A percentile compares a stretch with the other conserved stretches of the same genome.
These are phyloP conservation scores for Pholis gunnellus DNA, from an alignment of 2,113 vertebrate species.

Conservation along the genomic window DNA sequence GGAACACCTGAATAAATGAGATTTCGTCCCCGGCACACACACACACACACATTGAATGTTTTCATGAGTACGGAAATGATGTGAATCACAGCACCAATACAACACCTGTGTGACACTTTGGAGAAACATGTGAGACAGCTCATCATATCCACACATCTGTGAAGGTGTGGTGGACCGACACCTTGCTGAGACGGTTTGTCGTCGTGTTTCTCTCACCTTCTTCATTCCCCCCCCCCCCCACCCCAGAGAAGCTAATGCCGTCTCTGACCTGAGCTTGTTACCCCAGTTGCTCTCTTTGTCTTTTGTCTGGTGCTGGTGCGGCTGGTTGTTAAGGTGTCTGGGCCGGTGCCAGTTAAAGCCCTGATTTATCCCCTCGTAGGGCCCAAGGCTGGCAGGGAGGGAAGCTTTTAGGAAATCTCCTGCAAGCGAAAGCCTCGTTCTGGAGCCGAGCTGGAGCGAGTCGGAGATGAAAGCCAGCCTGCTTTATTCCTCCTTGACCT, in stretches of 20 bases:
- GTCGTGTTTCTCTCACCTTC: too few relatives aligned
- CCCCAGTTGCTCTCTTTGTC: conserved; percentile 43
- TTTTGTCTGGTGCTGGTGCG: conserved; percentile 54
- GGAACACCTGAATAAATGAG: background rate
- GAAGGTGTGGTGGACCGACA: background rate
- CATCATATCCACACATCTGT: background rate
- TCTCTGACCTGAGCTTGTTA: conserved; percentile 30
- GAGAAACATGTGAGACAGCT: background rate
- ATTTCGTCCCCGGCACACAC: background rate
- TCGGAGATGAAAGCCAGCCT: conserved; percentile 47
- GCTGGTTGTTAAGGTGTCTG: conserved; percentile 58
- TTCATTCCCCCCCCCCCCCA: background rate
- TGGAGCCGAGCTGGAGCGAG: conserved; percentile 23
- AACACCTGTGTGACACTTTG: background rate
- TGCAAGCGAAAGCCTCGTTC: conserved; percentile 34
- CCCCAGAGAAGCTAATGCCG: background rate
- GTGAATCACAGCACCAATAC: background rate
- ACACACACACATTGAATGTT: background rate
- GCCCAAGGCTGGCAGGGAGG: conserved; percentile 28
- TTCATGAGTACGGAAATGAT: background rate
- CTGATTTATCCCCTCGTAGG: conserved; percentile 64
- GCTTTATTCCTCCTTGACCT: conserved; percentile 24
- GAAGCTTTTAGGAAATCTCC: conserved; percentile 52
- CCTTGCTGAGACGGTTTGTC: background rate
- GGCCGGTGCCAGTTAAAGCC: conserved; percentile 39